Percentiles rank a stretch among this genome's conserved stretches.
Conservation (phyloP, 2,797 vertebrate genomes). For the Vipera latastei region DNA sequence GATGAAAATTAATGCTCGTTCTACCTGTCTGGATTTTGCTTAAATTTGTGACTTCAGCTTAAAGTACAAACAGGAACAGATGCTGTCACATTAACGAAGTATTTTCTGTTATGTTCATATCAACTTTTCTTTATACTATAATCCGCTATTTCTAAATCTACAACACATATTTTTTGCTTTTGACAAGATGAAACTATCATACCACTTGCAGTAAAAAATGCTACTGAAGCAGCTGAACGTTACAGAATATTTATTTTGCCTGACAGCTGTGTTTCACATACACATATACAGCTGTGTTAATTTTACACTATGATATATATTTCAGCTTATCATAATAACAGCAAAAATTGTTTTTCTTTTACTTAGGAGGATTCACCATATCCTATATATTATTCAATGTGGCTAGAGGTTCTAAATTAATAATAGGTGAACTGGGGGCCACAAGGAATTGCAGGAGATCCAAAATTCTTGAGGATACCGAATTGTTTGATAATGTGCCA, state of each 20-base stretch:
- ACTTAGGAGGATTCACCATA: not conserved
- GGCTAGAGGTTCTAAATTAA: not conserved
- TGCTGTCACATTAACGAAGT: slow-evolving; percentile 48
- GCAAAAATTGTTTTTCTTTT: not conserved
- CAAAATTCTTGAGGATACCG: not conserved
- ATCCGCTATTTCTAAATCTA: slow-evolving; percentile 16
- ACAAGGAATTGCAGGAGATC: not conserved
- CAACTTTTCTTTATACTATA: not conserved
- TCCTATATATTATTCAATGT: not conserved
- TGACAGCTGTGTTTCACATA: not conserved
- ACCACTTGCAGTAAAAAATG: slow-evolving; percentile 11
- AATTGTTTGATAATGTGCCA: not conserved
- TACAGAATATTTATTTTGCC: slow-evolving; percentile 4
- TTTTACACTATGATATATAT: not conserved
- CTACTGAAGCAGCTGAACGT: not conserved
- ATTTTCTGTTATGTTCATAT: slow-evolving; percentile 37
- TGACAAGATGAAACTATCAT: slow-evolving; percentile 22
- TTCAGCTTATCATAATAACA: not conserved
- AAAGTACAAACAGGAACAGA: slow-evolving; percentile 60
- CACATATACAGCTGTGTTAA: slow-evolving; percentile 17
- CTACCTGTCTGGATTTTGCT: slow-evolving; percentile 76
- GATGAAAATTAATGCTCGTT: slow-evolving; percentile 68
- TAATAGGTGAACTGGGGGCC: not conserved
- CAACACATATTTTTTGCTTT: slow-evolving; percentile 15
- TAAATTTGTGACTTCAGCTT: slow-evolving; percentile 66